phyloP scores from a whole-genome alignment of 92 coral and sea anemone genomes.

The Palythoa grandis region DNA sequence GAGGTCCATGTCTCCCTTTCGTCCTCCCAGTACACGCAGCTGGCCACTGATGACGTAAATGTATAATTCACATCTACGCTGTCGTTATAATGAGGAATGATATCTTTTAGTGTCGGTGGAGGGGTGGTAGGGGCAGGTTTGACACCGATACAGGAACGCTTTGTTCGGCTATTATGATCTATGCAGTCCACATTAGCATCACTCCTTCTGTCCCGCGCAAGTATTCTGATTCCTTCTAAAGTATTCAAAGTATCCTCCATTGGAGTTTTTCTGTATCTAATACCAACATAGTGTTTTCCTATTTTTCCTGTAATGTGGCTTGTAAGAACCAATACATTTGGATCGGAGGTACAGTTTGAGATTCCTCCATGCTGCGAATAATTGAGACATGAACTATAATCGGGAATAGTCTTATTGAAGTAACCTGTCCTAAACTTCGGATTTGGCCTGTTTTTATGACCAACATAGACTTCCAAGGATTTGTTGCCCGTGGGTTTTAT shows the following conservation, averaged over 20 bases:
- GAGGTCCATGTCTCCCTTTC: constrained; percentile 60
- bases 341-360: constrained; percentile 51
- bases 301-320: constrained; percentile 50
- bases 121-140: constrained; percentile 68
- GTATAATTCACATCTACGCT: constrained; percentile 67
- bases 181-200: constrained; percentile 23
- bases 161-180: constrained; percentile 43
- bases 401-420: constrained; percentile 48
- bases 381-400: constrained; percentile 45
- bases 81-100: constrained; percentile 48
- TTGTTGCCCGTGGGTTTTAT: constrained; percentile 55
- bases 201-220: neutral
- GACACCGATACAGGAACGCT: constrained; percentile 68
- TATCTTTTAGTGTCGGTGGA: constrained; percentile 39
- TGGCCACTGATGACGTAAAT: constrained; percentile 53
- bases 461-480: constrained; percentile 56
- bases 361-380: neutral
- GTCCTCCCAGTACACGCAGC: constrained; percentile 76
- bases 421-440: constrained; percentile 16
- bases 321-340: constrained; percentile 54
- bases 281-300: constrained; percentile 73
- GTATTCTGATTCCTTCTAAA: neutral
- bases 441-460: constrained; percentile 60
- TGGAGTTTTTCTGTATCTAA: constrained; percentile 38
- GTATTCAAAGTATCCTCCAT: neutral